Conservation (phyloP, 2,888 invertebrate genomes). For the Leptopterna dolabrata region DNA sequence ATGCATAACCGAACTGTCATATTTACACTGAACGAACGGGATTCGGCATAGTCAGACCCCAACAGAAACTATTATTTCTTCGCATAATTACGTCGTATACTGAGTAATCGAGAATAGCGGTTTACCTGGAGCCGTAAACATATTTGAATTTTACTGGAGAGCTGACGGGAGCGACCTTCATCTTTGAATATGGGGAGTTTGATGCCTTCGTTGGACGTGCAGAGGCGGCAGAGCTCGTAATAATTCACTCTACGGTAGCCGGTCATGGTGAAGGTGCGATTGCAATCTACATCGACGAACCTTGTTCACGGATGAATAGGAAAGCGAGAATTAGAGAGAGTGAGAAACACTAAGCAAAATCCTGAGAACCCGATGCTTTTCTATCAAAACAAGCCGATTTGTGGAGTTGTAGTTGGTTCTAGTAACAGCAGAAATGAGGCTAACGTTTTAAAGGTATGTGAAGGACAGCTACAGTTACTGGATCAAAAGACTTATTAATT, state of each 20-base stretch:
- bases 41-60: too few species aligned
- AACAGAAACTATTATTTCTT: too few species aligned
- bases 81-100: too few species aligned
- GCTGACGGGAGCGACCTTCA: slow-evolving; percentile 74
- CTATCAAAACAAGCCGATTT: background rate
- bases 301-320: background rate
- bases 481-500: too few species aligned
- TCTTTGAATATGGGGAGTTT: slow-evolving; percentile 77
- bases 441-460: background rate
- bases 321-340: background rate
- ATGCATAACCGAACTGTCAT: too few species aligned
- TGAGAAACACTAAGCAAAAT: background rate
- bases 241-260: slow-evolving; percentile 78
- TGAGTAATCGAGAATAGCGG: background rate
- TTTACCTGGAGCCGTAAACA: slow-evolving; percentile 74
- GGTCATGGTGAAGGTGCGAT: slow-evolving; percentile 69
- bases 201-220: slow-evolving; percentile 75
- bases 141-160: slow-evolving; percentile 75
- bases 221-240: slow-evolving; percentile 78
- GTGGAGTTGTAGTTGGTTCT: background rate
- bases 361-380: background rate
- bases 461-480: too few species aligned
- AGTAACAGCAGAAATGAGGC: background rate
- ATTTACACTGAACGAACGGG: too few species aligned
- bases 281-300: background rate